A percentile compares a stretch with the other conserved stretches of the same genome.
phyloP scores from a whole-genome alignment of 2,113 vertebrate genomes.

The Zootoca vivipara region DNA sequence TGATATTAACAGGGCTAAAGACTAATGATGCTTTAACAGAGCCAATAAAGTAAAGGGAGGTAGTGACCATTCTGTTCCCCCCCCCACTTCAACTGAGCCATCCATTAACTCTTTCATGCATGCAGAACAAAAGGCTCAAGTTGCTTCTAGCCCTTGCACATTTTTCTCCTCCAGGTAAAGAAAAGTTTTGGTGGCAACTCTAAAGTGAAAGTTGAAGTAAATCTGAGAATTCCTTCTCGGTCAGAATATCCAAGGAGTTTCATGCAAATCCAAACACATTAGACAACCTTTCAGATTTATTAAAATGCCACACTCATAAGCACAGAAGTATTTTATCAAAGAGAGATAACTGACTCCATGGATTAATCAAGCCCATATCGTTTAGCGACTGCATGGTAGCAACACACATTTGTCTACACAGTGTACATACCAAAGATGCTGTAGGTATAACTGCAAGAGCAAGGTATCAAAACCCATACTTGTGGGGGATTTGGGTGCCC shows the following conservation, averaged over 20 bases:
- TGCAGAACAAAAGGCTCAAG: background rate
- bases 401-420: background rate
- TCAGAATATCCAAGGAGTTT: too few species aligned
- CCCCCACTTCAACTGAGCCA: background rate
- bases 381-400: background rate
- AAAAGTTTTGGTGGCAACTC: too few species aligned
- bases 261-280: background rate
- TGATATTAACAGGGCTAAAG: slow-evolving; percentile 6
- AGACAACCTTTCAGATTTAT: background rate
- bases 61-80: background rate
- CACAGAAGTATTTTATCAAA: background rate
- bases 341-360: background rate
- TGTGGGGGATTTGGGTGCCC: background rate
- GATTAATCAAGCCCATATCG: background rate
- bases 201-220: background rate
- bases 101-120: background rate
- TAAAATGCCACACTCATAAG: background rate
- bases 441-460: background rate
- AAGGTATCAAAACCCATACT: background rate
- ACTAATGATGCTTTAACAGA: slow-evolving; percentile 21
- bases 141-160: background rate
- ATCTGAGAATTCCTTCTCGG: background rate
- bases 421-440: background rate
- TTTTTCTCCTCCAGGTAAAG: too few species aligned
- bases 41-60: slow-evolving; percentile 18